Percentiles rank a stretch among this genome's conserved stretches.
phyloP scores from a whole-genome alignment of 2,113 vertebrate species.

The Galeopterus variegatus region DNA sequence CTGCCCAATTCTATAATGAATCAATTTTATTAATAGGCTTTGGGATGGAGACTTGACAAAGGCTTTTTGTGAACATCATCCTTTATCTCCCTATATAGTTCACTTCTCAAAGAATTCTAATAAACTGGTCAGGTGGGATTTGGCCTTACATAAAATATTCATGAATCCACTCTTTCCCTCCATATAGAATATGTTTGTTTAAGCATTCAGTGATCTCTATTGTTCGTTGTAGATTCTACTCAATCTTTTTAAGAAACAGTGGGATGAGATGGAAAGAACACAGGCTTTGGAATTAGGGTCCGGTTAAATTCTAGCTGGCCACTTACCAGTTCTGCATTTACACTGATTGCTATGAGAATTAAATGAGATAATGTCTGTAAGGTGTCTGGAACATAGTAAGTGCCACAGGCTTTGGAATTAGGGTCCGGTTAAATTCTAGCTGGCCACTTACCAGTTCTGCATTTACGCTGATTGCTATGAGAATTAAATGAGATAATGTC shows the following conservation, averaged over 20 bases:
- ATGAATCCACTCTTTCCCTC: conserved; percentile 50
- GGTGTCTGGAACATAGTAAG: not conserved
- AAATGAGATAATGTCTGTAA: not conserved
- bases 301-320: not conserved
- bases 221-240: conserved; percentile 12
- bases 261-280: not conserved
- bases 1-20: conserved; percentile 82
- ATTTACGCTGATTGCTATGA: not conserved
- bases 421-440: not conserved
- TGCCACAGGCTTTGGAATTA: not conserved
- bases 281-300: not conserved
- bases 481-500: conserved; percentile 2
- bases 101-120: conserved; percentile 71
- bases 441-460: not conserved
- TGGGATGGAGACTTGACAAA: conserved; percentile 75
- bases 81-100: conserved; percentile 74
- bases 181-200: conserved; percentile 24
- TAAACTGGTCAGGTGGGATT: conserved; percentile 66
- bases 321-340: not conserved
- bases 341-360: not conserved
- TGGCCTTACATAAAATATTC: conserved; percentile 58
- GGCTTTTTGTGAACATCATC: conserved; percentile 75
- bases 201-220: not conserved
- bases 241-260: conserved; percentile 19
- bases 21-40: conserved; percentile 85